phyloP scores from a whole-genome alignment of 2,113 vertebrate genomes.

The Barbus barbus region DNA sequence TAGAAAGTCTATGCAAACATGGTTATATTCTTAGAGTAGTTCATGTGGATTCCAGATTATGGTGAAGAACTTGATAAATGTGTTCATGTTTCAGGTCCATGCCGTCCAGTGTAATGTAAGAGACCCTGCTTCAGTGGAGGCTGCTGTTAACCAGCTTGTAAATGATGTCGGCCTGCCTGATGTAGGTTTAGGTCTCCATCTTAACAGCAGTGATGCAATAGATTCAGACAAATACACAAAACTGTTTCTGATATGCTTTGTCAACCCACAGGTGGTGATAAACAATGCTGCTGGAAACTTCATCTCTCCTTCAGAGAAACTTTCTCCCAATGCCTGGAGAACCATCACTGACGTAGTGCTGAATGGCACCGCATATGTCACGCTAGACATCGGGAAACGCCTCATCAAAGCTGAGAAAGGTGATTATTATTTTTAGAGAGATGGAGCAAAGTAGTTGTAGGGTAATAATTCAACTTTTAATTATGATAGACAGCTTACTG shows the following conservation, averaged over 20 bases:
- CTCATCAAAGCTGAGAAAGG: constrained; percentile 86
- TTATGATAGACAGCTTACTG: neutral
- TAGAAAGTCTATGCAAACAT: no score
- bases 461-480: neutral
- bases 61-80: neutral
- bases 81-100: constrained; percentile 78
- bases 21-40: neutral
- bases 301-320: constrained; percentile 86
- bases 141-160: constrained; percentile 78
- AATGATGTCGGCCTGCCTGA: constrained; percentile 83
- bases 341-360: constrained; percentile 92
- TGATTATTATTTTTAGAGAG: constrained; percentile 54
- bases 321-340: constrained; percentile 90
- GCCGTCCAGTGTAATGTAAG: constrained; percentile 87
- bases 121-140: constrained; percentile 82
- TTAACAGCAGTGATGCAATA: neutral
- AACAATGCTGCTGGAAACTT: constrained; percentile 98
- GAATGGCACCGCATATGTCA: constrained; percentile 91
- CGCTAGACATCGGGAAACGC: constrained; percentile 89
- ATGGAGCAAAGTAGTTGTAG: neutral
- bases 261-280: constrained; percentile 82
- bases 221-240: neutral
- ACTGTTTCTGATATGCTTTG: neutral
- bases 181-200: constrained; percentile 73
- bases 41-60: no score